Conservation (phyloP, 2,888 invertebrate genomes). For the Anorthoa munda region DNA sequence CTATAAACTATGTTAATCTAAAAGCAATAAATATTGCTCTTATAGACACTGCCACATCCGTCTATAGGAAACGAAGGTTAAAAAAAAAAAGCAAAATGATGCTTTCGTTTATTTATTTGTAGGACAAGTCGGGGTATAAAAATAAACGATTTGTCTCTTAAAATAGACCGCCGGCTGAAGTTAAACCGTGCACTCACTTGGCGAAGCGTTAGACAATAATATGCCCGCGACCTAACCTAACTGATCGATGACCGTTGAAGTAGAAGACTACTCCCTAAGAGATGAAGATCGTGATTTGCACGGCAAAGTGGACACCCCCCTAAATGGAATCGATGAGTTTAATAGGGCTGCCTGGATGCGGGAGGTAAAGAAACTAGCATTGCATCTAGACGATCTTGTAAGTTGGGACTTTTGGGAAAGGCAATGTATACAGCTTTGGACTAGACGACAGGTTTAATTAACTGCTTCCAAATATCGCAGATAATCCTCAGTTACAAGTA, state of each 20-base stretch:
- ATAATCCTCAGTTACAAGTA: no score
- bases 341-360: no score
- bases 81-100: slow-evolving; percentile 56
- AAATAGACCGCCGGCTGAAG: slow-evolving; percentile 55
- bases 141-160: slow-evolving; percentile 62
- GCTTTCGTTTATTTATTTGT: slow-evolving; percentile 63
- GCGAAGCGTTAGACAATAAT: slow-evolving; percentile 2
- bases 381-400: no score
- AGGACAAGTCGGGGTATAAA: slow-evolving; percentile 60
- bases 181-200: slow-evolving; percentile 15
- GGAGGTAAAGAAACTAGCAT: no score
- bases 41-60: slow-evolving; percentile 26
- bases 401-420: no score
- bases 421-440: no score
- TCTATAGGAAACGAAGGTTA: slow-evolving; percentile 49
- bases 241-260: background rate
- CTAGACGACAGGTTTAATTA: no score
- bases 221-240: background rate
- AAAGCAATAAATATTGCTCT: slow-evolving; percentile 38
- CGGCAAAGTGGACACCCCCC: background rate
- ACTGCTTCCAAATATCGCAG: no score
- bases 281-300: background rate
- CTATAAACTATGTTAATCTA: slow-evolving; percentile 29
- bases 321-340: background rate
- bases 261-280: background rate